Conservation (phyloP, 2,797 vertebrate genomes). For the Hapalemur alaotrensis region DNA sequence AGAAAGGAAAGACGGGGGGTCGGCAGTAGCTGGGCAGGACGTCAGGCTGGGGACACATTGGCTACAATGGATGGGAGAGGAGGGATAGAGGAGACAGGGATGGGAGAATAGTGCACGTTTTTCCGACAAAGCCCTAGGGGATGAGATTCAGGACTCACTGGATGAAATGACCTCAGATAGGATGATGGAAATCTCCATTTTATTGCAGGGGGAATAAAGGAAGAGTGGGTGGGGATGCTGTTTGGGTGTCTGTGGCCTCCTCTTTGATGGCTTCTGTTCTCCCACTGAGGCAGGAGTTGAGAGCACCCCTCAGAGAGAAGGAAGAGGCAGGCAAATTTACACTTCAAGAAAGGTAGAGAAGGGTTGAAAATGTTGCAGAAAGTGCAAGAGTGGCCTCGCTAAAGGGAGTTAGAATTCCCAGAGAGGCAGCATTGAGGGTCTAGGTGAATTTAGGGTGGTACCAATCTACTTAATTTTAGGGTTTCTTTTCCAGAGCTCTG, state of each 20-base stretch:
- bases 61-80: fast-evolving
- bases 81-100: not conserved
- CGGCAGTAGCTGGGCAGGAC: not conserved
- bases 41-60: not conserved
- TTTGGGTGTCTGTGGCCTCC: not conserved
- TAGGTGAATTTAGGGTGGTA: not conserved
- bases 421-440: not conserved
- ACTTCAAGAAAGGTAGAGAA: not conserved
- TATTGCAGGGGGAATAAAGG: fast-evolving
- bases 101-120: fast-evolving
- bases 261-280: not conserved
- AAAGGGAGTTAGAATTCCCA: not conserved
- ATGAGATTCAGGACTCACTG: not conserved
- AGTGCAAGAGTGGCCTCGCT: not conserved
- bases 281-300: not conserved
- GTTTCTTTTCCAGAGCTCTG: not conserved
- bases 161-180: not conserved
- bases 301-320: not conserved
- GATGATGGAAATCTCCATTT: not conserved
- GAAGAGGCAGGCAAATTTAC: not conserved
- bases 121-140: not conserved
- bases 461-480: not conserved
- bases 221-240: not conserved
- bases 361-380: not conserved
- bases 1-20: not conserved